phyloP scores from a whole-genome alignment of 1,140 invertebrate species.

The Leguminivora glycinivorella region DNA sequence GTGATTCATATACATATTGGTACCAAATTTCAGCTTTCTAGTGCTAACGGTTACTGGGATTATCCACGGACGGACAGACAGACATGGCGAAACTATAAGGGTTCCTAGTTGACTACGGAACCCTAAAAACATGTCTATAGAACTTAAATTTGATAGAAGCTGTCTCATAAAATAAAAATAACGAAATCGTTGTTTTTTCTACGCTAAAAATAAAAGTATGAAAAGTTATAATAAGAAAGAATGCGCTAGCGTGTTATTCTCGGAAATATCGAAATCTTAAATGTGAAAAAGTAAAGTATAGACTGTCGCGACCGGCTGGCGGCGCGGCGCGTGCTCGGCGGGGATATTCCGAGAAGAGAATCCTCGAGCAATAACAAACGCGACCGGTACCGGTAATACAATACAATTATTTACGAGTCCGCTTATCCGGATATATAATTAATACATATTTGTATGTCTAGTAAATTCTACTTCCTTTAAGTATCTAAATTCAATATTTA shows the following conservation, averaged over 20 bases:
- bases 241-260: conserved; percentile 52
- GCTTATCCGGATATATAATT: conserved; percentile 25
- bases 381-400: conserved; percentile 32
- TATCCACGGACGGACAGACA: no score
- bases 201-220: background rate
- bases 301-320: conserved; percentile 46
- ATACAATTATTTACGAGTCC: conserved; percentile 8
- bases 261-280: conserved; percentile 67
- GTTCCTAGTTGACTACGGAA: no score
- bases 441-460: background rate
- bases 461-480: no score
- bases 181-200: background rate
- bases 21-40: no score
- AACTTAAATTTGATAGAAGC: no score
- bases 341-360: conserved; percentile 70
- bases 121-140: no score
- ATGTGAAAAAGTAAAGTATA: conserved; percentile 58
- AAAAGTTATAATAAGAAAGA: conserved; percentile 20
- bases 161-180: no score
- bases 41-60: no score
- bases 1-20: no score
- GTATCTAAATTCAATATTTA: no score
- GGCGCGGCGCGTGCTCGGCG: conserved; percentile 58
- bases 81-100: no score
- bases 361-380: conserved; percentile 43